Base-by-base conservation (phyloP, 1,140 invertebrate genomes). In the Brachionus rubens region DNA sequence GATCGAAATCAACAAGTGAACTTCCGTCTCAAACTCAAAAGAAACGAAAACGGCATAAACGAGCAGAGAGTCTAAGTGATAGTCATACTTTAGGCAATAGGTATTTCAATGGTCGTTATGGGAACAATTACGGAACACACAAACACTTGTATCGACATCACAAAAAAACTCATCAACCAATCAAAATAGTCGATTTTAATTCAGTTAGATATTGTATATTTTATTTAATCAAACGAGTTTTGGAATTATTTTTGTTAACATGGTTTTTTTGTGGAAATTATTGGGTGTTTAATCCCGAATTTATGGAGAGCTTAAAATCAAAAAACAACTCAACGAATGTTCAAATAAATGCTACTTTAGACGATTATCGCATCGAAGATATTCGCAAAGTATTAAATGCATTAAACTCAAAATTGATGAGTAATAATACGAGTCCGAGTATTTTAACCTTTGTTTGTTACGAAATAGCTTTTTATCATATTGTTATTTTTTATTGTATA, bases 191-290 rank as follows among this genome's bases (percentile, higher is more conserved):
- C n/a, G 59, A 65, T 65, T 65, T 21, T 12, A 36, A 65, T 3
- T 41, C 59, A 24, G 43, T 65, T 12, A 41, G 59, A 28, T 65
- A 28, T 41, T 19, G 40, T 43, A 21, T 65, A 24, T 41, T 43
- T 43, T 28, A 14, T n/a, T 65, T 36, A 21, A 12, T 65, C 2
- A 65, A 41, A 65, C 16, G 41, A 65, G 26, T n/a, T 14, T 43
- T 65, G 40, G 19, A 43, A 4, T 24, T 65, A 41, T 65, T 65
- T 26, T 21, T 65, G 19, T 26, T 65, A 14, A n/a, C 43, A 16
- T 65, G 59, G 59, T 65, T 65, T 36, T 41, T 65, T 28, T 65
- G 59, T 43, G 59, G 59, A 2, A 65, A 65, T 43, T 65, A 65
- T 26, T 65, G 59, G 59, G 59, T 65, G 41, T 65, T 65, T 28